Conservation (phyloP, 37 sponge, comb jelly and placozoan genomes). For the Dysidea cf. avara region DNA sequence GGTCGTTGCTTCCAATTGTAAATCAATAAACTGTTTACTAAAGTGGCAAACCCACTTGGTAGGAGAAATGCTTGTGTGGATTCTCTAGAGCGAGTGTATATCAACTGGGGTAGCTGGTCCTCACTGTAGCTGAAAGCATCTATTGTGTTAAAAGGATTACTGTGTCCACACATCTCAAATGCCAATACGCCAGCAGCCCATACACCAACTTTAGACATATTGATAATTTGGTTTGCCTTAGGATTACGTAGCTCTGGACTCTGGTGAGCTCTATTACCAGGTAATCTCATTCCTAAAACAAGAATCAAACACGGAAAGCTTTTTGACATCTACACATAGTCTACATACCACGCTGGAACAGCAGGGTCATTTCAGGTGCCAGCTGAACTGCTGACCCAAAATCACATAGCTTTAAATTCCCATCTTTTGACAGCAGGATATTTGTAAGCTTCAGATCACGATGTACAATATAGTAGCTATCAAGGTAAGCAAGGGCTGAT, state of each 20-base stretch:
- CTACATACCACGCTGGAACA: slow-evolving; percentile 48
- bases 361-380: slow-evolving; percentile 31
- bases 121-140: slow-evolving; percentile 5
- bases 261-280: slow-evolving; percentile 69
- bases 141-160: slow-evolving; percentile 14
- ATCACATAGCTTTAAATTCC: slow-evolving; percentile 58
- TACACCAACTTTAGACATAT: slow-evolving; percentile 65
- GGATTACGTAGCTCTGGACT: slow-evolving; percentile 76
- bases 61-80: slow-evolving; percentile 8
- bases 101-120: slow-evolving; percentile 9
- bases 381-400: slow-evolving; percentile 72
- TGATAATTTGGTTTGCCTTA: slow-evolving; percentile 49
- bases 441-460: slow-evolving; percentile 84
- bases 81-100: slow-evolving; percentile 4
- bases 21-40: slow-evolving; percentile 6
- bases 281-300: slow-evolving; percentile 36
- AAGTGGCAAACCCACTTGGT: slow-evolving; percentile 4
- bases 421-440: slow-evolving; percentile 44
- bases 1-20: slow-evolving; percentile 2
- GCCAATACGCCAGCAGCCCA: slow-evolving; percentile 88
- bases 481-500: slow-evolving; percentile 57
- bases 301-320: not conserved
- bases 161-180: slow-evolving; percentile 62
- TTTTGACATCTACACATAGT: too few species aligned
- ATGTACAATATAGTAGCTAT: slow-evolving; percentile 57